Conservation (phyloP, 2,888 invertebrate genomes). For the Xanthorhoe designata region DNA sequence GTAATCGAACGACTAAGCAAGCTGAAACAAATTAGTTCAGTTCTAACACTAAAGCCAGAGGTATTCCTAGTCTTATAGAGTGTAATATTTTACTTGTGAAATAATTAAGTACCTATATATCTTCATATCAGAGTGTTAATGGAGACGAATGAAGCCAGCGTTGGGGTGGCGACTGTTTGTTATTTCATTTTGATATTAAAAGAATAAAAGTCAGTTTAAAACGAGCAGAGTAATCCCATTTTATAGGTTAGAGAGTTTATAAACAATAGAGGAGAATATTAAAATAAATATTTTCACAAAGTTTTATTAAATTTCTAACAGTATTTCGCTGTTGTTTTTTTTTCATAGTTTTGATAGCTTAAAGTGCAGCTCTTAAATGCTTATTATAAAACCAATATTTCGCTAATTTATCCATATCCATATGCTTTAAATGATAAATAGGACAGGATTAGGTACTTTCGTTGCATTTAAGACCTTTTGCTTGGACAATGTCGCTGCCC, state of each 20-base stretch:
- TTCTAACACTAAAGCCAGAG: not conserved
- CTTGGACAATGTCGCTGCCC: too few relatives aligned
- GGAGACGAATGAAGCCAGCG: slow-evolving; percentile 13
- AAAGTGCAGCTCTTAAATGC: too few relatives aligned
- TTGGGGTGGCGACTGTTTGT: not conserved
- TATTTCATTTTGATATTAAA: slow-evolving; percentile 12
- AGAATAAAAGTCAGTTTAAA: not conserved
- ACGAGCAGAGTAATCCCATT: not conserved
- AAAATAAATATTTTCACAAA: too few relatives aligned
- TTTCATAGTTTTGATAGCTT: too few relatives aligned
- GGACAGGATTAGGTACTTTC: too few relatives aligned
- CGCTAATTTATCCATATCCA: too few relatives aligned
- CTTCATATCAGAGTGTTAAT: slow-evolving; percentile 17
- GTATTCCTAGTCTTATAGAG: not conserved
- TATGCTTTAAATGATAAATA: too few relatives aligned
- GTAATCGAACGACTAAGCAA: too few relatives aligned
- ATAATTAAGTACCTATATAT: slow-evolving; percentile 10
- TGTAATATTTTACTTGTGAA: slow-evolving; percentile 1
- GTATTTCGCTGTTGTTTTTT: too few relatives aligned
- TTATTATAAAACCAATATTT: too few relatives aligned
- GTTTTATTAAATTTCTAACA: not conserved
- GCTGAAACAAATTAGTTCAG: too few relatives aligned
- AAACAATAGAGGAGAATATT: not conserved
- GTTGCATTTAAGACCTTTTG: too few relatives aligned
- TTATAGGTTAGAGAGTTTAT: not conserved